Percentiles rank a stretch among this genome's conserved stretches.
Evolutionary conservation across 2,113 vertebrate species (phyloP).

Genomic region (Telmatochromis sp.): DNA sequence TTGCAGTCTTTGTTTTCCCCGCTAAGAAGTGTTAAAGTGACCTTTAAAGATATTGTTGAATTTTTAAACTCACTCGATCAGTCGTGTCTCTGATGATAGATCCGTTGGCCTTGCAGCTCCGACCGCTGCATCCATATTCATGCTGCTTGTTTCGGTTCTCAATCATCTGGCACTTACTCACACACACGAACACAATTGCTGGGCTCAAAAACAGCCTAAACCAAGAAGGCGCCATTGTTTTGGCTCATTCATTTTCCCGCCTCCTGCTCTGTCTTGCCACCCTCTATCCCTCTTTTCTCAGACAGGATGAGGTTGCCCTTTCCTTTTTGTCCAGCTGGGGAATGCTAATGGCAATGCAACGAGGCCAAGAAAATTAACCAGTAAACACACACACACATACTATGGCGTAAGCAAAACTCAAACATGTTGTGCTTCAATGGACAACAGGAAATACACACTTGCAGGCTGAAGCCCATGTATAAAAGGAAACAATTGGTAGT

Average conservation of each 20-base stretch:
- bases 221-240: constrained; percentile 10
- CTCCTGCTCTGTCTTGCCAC: background rate
- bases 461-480: background rate
- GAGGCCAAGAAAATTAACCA: constrained; percentile 8
- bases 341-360: background rate
- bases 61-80: background rate
- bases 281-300: constrained; percentile 1
- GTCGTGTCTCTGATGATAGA: background rate
- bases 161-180: background rate
- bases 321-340: constrained; percentile 1
- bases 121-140: constrained; percentile 6
- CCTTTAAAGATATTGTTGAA: background rate
- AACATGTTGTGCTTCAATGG: background rate
- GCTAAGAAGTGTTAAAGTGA: background rate
- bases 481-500: background rate
- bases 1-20: background rate
- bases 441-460: background rate
- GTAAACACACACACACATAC: background rate
- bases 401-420: background rate
- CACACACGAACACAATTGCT: background rate
- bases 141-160: background rate
- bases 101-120: background rate
- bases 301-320: constrained; percentile 14
- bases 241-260: background rate
- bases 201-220: background rate